These are phyloP conservation scores for Formica exsecta DNA, from an alignment of 1,140 invertebrate species.

Conservation along the genomic window DNA sequence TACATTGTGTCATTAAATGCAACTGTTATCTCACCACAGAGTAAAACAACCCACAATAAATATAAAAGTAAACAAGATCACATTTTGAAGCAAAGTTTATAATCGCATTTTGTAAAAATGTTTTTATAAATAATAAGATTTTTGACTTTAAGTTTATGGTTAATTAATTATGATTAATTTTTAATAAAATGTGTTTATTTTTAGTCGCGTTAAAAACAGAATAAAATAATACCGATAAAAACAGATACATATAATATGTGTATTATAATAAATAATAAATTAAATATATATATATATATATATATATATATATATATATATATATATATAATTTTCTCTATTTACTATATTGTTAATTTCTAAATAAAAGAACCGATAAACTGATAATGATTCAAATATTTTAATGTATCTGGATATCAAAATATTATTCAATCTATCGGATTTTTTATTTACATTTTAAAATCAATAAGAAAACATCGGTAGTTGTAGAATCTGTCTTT, in stretches of 20 bases:
- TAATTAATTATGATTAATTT: background rate
- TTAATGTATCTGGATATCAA: background rate
- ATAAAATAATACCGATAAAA: background rate
- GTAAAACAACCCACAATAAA: background rate
- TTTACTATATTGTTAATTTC: background rate
- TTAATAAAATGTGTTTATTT: background rate
- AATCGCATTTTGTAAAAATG: background rate
- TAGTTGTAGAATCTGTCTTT: conserved; percentile 8
- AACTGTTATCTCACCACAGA: background rate
- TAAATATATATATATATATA: too few relatives aligned
- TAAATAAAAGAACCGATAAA: background rate
- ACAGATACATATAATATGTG: background rate
- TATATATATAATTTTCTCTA: background rate
- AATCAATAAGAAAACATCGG: conserved; percentile 4
- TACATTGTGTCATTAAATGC: conserved; percentile 38
- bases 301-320: background rate
- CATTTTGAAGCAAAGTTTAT: background rate
- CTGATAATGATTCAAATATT: background rate
- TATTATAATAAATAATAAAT: too few relatives aligned
- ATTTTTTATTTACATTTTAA: background rate
- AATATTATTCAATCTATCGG: background rate
- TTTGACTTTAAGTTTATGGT: background rate
- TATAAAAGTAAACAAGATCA: conserved; percentile 7
- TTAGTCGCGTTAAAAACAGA: background rate
- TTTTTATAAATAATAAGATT: background rate